phyloP scores from a whole-genome alignment of 2,888 invertebrate genomes.

The Automeris io region DNA sequence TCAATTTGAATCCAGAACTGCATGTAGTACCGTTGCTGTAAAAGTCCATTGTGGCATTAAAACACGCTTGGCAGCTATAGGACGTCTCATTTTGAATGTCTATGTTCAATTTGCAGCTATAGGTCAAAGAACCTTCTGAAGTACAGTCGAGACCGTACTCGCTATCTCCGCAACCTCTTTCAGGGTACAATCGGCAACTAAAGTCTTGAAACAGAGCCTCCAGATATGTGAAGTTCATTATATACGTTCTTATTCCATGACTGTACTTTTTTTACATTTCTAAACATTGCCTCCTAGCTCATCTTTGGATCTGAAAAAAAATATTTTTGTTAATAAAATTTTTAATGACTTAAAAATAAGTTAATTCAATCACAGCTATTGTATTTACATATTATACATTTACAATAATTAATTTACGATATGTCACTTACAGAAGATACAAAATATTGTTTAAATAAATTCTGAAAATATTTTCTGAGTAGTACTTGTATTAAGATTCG shows the following conservation, averaged over 20 bases:
- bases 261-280: constrained; percentile 35
- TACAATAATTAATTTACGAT: no score
- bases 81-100: constrained; percentile 68
- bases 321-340: no score
- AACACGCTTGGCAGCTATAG: constrained; percentile 53
- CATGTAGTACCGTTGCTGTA: constrained; percentile 51
- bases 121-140: constrained; percentile 27
- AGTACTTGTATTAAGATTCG: no score
- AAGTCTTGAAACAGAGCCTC: constrained; percentile 50
- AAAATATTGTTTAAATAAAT: no score
- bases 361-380: no score
- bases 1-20: constrained; percentile 59
- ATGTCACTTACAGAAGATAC: no score
- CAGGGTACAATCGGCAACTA: constrained; percentile 43
- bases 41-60: constrained; percentile 40
- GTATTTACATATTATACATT: no score
- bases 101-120: constrained; percentile 51
- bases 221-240: constrained; percentile 52
- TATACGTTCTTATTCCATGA: constrained; percentile 42
- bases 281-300: constrained; percentile 12
- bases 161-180: constrained; percentile 38
- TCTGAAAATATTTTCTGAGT: no score
- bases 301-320: constrained; percentile 28
- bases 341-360: no score
- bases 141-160: constrained; percentile 46